These are phyloP conservation scores for Littorina saxatilis DNA, from an alignment of 1,140 invertebrate species.

Conservation along the genomic window DNA sequence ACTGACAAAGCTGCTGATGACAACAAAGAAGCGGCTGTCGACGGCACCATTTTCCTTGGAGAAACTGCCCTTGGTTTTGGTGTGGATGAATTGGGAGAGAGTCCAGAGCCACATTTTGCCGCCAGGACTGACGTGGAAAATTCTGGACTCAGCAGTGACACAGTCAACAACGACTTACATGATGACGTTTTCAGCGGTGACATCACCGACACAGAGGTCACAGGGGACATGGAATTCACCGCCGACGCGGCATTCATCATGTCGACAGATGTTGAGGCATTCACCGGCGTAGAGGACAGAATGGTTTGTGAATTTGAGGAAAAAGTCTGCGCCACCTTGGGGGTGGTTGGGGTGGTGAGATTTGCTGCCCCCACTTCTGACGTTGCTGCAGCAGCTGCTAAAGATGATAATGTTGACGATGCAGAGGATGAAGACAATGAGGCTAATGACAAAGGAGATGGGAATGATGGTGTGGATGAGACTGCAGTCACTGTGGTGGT, in stretches of 20 bases:
- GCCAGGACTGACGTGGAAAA: conserved; percentile 18
- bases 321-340: not conserved
- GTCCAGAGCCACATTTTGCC: not conserved
- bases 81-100: not conserved
- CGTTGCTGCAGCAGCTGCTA: not conserved
- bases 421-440: conserved; percentile 39
- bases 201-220: not conserved
- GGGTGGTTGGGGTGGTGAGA: too few relatives aligned
- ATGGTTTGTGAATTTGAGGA: not conserved
- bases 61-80: not conserved
- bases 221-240: not conserved
- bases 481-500: conserved; percentile 30
- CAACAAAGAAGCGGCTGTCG: not conserved
- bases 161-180: conserved; percentile 1
- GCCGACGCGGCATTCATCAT: not conserved
- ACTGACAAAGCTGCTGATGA: conserved; percentile 27
- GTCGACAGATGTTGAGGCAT: not conserved
- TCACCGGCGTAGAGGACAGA: conserved; percentile 1
- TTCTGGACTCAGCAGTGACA: conserved; percentile 5
- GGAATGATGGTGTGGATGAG: conserved; percentile 26
- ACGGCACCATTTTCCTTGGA: conserved; percentile 10
- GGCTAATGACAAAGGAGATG: conserved; percentile 42
- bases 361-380: too few relatives aligned
- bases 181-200: not conserved
- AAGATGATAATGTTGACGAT: conserved; percentile 44